A percentile compares a stretch with the other conserved stretches of the same genome.
Evolutionary conservation across 2,888 invertebrate genomes (phyloP).

Genomic region (Hirtodrosophila duncani): DNA sequence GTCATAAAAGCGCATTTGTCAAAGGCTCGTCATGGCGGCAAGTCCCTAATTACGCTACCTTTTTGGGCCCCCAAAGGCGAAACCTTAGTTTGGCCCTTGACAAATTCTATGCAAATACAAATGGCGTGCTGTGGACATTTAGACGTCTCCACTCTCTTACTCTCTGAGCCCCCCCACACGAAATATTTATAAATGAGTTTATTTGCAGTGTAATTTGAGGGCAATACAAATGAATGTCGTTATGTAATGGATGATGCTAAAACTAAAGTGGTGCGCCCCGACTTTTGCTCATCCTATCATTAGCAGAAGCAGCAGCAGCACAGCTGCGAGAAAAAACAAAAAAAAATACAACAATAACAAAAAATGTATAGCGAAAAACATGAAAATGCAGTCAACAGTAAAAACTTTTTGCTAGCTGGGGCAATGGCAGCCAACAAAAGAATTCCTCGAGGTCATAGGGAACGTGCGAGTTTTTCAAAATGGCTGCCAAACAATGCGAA

Average conservation of each 20-base stretch:
- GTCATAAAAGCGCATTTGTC: background rate
- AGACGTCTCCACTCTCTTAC: too few species aligned
- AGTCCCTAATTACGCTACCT: conserved; percentile 37
- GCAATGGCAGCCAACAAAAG: conserved; percentile 37
- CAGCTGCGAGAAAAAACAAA: too few species aligned
- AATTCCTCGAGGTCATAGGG: conserved; percentile 41
- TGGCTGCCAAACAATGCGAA: too few species aligned
- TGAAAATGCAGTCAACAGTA: conserved; percentile 20
- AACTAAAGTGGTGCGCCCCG: too few species aligned
- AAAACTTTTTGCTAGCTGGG: conserved; percentile 14
- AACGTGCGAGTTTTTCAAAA: conserved; percentile 48
- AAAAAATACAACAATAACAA: too few species aligned
- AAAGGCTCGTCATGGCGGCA: conserved; percentile 22
- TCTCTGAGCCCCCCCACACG: too few species aligned
- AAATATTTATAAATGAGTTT: conserved; percentile 51
- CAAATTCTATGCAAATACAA: conserved; percentile 47
- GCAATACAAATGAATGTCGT: conserved; percentile 38
- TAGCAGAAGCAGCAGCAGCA: too few species aligned
- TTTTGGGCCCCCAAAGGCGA: conserved; percentile 6
- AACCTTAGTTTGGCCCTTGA: conserved; percentile 36
- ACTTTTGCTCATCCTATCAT: too few species aligned
- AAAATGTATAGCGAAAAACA: too few species aligned
- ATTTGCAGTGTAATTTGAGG: conserved; percentile 59
- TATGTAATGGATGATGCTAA: conserved; percentile 38
- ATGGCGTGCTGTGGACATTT: conserved; percentile 40